Conservation (phyloP, 2,113 vertebrate genomes). For the Odocoileus hemionus region DNA sequence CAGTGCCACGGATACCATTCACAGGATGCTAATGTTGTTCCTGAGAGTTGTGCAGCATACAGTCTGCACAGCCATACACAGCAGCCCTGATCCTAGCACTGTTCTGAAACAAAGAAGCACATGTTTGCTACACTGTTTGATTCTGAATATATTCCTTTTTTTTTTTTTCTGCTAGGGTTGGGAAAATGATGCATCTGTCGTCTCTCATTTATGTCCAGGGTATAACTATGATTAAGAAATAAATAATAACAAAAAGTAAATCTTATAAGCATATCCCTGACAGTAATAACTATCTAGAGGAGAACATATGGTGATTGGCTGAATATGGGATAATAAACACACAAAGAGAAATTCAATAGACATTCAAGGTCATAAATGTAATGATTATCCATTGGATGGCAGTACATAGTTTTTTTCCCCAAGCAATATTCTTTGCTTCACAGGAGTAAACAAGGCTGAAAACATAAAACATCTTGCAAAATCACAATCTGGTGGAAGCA, state of each 20-base stretch:
- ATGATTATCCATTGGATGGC: constrained; percentile 21
- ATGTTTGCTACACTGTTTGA: background rate
- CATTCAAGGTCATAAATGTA: constrained; percentile 57
- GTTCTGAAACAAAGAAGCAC: constrained; percentile 1
- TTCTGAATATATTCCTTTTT: background rate
- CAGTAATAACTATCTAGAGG: constrained; percentile 23
- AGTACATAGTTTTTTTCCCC: background rate
- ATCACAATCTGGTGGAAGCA: constrained; percentile 39
- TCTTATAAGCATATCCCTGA: constrained; percentile 36
- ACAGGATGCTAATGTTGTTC: background rate
- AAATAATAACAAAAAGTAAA: constrained; percentile 53
- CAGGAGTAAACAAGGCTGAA: constrained; percentile 43
- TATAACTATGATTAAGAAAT: constrained; percentile 64
- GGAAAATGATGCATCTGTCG: constrained; percentile 19
- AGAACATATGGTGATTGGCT: constrained; percentile 48
- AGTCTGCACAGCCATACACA: background rate
- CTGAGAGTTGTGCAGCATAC: background rate
- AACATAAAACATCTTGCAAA: constrained; percentile 49
- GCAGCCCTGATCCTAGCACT: background rate
- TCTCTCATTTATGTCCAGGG: constrained; percentile 34
- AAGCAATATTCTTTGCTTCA: constrained; percentile 46
- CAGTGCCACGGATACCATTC: background rate
- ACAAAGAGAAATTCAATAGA: constrained; percentile 37
- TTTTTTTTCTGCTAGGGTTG: background rate
- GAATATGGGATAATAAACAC: constrained; percentile 50